Percentiles rank a stretch among this genome's conserved stretches.
These are phyloP conservation scores for Neogobius melanostomus DNA, from an alignment of 2,113 vertebrate genomes.

Conservation along the genomic window DNA sequence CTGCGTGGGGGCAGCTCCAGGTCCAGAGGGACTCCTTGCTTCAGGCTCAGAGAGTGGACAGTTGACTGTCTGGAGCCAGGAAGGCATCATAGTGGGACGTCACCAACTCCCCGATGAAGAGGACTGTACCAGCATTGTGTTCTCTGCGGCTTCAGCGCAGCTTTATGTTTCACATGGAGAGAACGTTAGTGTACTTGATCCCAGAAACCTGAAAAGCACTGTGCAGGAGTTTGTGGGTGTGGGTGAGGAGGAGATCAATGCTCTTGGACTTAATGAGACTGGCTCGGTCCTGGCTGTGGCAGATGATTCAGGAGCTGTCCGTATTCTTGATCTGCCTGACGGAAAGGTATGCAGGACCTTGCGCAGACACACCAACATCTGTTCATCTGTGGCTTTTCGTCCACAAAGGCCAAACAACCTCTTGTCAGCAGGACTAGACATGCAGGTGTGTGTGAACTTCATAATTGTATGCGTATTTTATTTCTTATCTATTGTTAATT, in stretches of 20 bases:
- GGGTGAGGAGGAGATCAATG: constrained; percentile 94
- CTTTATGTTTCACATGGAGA: constrained; percentile 86
- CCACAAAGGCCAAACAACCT: constrained; percentile 90
- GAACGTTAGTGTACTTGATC: constrained; percentile 81
- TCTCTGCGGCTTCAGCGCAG: constrained; percentile 70
- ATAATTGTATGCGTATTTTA: neutral
- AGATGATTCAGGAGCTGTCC: constrained; percentile 88
- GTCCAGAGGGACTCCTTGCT: constrained; percentile 79
- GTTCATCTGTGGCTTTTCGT: constrained; percentile 89
- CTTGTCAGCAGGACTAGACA: constrained; percentile 93
- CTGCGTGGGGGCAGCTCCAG: constrained; percentile 76
- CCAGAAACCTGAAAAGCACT: constrained; percentile 76
- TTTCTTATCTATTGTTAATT: neutral
- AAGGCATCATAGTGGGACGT: constrained; percentile 66
- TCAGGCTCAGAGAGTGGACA: constrained; percentile 88
- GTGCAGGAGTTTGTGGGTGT: constrained; percentile 72
- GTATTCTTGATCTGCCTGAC: constrained; percentile 85
- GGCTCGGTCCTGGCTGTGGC: constrained; percentile 83
- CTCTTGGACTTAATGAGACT: constrained; percentile 81
- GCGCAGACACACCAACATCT: constrained; percentile 92
- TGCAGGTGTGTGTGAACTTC: constrained; percentile 85
- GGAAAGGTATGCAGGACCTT: constrained; percentile 85
- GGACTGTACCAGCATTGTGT: constrained; percentile 81
- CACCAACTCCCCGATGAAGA: constrained; percentile 69
- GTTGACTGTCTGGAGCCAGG: constrained; percentile 82